These are phyloP conservation scores for Cybosia mesomella DNA, from an alignment of 2,888 invertebrate species.

Conservation along the genomic window DNA sequence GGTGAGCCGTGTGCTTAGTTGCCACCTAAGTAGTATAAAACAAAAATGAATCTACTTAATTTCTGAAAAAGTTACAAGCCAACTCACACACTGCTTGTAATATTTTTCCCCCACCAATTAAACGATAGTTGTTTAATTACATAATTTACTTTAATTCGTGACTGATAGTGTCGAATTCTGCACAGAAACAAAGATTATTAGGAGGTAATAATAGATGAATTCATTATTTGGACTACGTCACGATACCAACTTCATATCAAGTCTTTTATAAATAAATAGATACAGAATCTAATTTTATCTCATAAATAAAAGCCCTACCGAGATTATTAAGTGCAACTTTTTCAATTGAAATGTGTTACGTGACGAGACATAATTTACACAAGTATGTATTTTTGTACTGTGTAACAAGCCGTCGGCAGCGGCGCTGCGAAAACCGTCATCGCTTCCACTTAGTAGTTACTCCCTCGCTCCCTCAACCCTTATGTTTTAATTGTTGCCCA, in stretches of 20 bases:
- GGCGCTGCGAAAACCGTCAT: conserved; percentile 64
- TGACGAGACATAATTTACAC: conserved; percentile 76
- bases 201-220: too few species aligned
- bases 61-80: too few species aligned
- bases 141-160: background rate
- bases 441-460: conserved; percentile 81
- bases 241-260: conserved; percentile 19
- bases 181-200: background rate
- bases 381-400: conserved; percentile 71
- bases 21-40: too few species aligned
- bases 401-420: conserved; percentile 62
- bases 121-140: background rate
- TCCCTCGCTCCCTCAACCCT: conserved; percentile 71
- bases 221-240: background rate
- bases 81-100: too few species aligned
- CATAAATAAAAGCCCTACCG: conserved; percentile 33
- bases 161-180: background rate
- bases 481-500: conserved; percentile 83
- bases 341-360: conserved; percentile 54
- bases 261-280: conserved; percentile 29
- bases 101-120: too few species aligned
- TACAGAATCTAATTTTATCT: conserved; percentile 29
- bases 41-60: too few species aligned
- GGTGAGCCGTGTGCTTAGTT: too few species aligned
- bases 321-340: conserved; percentile 46